phyloP scores from a whole-genome alignment of 1,140 invertebrate species.

The Ectropis grisescens region DNA sequence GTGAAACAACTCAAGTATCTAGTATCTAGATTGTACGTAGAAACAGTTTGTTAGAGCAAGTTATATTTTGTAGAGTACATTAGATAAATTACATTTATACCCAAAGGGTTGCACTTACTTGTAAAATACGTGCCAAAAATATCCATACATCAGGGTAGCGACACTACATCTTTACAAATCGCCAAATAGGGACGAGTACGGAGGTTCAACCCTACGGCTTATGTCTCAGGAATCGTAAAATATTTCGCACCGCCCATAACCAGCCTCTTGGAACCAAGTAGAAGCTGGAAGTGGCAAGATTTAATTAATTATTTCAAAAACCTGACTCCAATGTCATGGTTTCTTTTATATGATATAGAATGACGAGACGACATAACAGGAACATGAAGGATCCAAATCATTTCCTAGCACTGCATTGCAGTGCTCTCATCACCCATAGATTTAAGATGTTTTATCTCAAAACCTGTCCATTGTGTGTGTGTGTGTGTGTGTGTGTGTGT shows the following conservation, averaged over 20 bases:
- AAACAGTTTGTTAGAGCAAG: no score
- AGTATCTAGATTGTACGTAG: no score
- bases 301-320: background rate
- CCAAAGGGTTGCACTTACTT: no score
- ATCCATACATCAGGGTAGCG: conserved; percentile 17
- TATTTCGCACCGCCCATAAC: conserved; percentile 32
- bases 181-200: conserved; percentile 34
- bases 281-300: conserved; percentile 1
- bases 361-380: conserved; percentile 4
- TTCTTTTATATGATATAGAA: background rate
- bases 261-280: background rate
- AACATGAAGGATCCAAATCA: no score
- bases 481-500: no score
- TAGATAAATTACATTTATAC: no score
- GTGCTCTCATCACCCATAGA: no score
- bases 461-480: no score
- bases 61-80: no score
- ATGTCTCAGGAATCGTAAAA: conserved; percentile 48
- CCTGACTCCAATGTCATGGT: background rate
- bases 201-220: conserved; percentile 27
- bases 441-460: no score
- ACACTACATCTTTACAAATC: conserved; percentile 29
- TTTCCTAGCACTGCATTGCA: no score
- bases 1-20: no score
- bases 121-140: conserved; percentile 5